Percentiles rank a stretch among this genome's conserved stretches.
phyloP scores from a whole-genome alignment of 2,113 vertebrate species.

The Propithecus coquereli region DNA sequence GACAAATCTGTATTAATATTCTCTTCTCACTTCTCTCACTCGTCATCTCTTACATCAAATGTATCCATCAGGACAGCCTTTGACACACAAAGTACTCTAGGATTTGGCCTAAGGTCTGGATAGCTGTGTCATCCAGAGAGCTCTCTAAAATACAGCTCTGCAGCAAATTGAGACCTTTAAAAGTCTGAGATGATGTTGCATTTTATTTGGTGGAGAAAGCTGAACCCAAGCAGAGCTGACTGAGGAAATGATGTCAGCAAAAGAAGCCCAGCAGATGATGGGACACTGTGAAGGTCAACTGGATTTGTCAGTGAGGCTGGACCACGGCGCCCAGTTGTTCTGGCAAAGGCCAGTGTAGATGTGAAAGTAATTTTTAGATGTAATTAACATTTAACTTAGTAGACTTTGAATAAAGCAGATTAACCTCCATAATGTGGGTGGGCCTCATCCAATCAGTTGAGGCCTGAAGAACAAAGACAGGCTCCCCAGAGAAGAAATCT shows the following conservation, averaged over 20 bases:
- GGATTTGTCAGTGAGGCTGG: too few species aligned
- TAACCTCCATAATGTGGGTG: neutral
- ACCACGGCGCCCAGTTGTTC: neutral
- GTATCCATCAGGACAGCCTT: neutral
- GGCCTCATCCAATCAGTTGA: neutral
- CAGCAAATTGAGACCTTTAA: neutral
- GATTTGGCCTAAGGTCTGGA: neutral
- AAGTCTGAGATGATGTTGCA: neutral
- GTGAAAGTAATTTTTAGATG: neutral
- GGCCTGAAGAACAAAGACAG: neutral
- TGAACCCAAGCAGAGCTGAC: neutral
- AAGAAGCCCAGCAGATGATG: neutral
- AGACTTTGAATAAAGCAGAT: neutral
- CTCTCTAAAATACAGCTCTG: neutral
- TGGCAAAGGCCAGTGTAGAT: neutral
- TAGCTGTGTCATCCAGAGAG: neutral
- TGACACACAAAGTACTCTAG: neutral
- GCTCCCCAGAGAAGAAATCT: neutral
- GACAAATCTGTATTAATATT: neutral
- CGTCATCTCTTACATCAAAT: neutral
- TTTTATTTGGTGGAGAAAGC: neutral
- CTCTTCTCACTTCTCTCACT: neutral
- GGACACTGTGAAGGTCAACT: neutral
- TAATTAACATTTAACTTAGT: neutral
- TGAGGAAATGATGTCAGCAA: neutral